These are phyloP conservation scores for Pseudachorutes palmiensis DNA, from an alignment of 1,140 invertebrate species.

Conservation along the genomic window DNA sequence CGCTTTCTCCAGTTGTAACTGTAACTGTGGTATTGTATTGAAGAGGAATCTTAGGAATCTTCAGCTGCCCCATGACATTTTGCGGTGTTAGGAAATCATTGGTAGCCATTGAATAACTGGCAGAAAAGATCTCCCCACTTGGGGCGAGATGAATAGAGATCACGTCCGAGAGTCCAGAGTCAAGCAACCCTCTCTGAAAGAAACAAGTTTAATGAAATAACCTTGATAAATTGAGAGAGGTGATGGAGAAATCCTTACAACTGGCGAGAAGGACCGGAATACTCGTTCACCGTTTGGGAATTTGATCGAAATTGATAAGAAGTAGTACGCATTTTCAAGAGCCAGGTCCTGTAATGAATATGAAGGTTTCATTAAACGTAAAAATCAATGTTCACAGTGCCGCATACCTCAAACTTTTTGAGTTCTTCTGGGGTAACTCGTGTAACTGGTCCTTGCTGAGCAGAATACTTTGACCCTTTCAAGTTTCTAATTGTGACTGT, in stretches of 20 bases:
- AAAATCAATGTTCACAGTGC: too few species aligned
- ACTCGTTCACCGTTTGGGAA: constrained; percentile 56
- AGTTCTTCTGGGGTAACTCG: constrained; percentile 27
- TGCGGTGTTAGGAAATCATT: neutral
- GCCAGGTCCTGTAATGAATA: constrained; percentile 51
- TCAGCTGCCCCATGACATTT: neutral
- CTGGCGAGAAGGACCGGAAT: constrained; percentile 71
- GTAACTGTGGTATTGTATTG: constrained; percentile 64
- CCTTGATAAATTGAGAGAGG: neutral
- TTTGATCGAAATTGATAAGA: constrained; percentile 58
- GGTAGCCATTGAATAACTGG: constrained; percentile 41
- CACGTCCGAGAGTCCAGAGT: constrained; percentile 58
- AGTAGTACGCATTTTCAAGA: constrained; percentile 62
- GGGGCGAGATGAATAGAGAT: constrained; percentile 64
- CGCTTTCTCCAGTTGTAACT: constrained; percentile 60
- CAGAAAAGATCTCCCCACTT: constrained; percentile 59
- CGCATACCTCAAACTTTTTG: constrained; percentile 25
- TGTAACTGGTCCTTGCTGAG: constrained; percentile 31
- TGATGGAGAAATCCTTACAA: constrained; percentile 49
- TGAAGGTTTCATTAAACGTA: neutral
- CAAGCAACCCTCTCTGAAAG: constrained; percentile 45
- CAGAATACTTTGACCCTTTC: constrained; percentile 28
- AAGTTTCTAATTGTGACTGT: constrained; percentile 29
- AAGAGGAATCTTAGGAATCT: constrained; percentile 31
- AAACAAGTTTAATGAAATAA: neutral